Conservation (phyloP, 2,797 vertebrate species). For the Esox lucius region DNA sequence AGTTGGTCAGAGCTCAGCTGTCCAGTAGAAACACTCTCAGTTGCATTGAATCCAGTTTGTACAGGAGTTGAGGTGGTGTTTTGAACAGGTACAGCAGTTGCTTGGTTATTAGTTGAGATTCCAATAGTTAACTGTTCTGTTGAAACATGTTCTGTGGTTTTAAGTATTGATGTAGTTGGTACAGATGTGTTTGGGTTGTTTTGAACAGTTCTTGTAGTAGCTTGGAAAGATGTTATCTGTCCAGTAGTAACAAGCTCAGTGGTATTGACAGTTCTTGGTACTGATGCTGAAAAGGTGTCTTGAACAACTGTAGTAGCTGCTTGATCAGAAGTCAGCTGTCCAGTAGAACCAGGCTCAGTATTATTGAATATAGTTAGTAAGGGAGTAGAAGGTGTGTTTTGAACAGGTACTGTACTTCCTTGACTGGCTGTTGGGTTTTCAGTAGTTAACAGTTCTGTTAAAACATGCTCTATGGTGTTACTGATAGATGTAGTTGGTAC, state of each 20-base stretch:
- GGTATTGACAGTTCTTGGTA: neutral
- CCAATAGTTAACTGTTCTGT: neutral
- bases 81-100: neutral
- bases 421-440: neutral
- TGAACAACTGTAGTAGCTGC: neutral
- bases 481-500: neutral
- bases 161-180: neutral
- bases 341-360: neutral
- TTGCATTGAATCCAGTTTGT: neutral
- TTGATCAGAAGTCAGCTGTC: neutral
- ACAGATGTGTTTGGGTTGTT: neutral
- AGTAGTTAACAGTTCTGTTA: neutral
- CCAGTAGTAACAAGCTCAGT: conserved; percentile 2
- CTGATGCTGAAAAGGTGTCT: neutral
- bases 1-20: neutral
- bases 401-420: neutral
- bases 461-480: neutral
- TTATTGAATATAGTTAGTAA: neutral
- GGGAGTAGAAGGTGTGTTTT: neutral
- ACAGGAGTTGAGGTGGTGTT: neutral
- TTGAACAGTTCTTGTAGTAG: neutral
- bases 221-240: neutral
- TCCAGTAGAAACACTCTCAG: neutral
- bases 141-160: neutral
- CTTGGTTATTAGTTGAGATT: neutral